Evolutionary conservation across 1,140 invertebrate genomes (phyloP), one percentile per base, ranked within the genome.

Genomic region (Danaus melanippus): DNA sequence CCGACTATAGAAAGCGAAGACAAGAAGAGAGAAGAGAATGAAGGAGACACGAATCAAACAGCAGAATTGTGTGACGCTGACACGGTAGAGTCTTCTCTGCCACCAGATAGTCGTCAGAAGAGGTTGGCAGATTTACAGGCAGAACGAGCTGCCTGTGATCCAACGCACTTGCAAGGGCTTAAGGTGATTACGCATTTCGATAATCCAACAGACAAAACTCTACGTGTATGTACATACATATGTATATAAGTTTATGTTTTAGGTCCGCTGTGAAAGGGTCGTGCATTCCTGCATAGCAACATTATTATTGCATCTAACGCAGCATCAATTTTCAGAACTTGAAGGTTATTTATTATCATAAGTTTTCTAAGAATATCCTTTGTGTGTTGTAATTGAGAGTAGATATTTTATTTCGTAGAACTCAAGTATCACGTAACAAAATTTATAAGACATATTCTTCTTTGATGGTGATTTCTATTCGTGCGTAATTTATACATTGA

Each of bases 241-340:
- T 3, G 21, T 32, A 32, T 8, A 32, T 32, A 32, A 32, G 21
- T 32, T 32, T 57, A 58, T 52, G 53, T 66, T 67, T 46, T 53
- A 81, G 78, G 93, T 94, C 75, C 88, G 95, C 12, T 94, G 93
- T 73, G 92, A 94, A 86, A 88, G 90, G 62, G 75, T 90, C 12
- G 84, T 90, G 1, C 79, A 89, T 49, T 87, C 86, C 42, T 96
- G 95, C 75, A 95, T 95, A 57, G 91, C 92, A 4, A 92, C 93
- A 40, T 79, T 96, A 45, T 77, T 96, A 12, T 83, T 94, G 10
- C 93, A 95, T 81, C 87, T 96, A 49, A 94, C 94, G 9, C 84
- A 93, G 51, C 91, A 94, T 74, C 92, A 95, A 73, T 96, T 95
- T 79, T 93, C 92, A 73, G 93, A 95, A 78, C 90, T 96, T 63